Evolutionary conservation across 2,113 vertebrate genomes (phyloP).

Genomic region (Xerus inauris): DNA sequence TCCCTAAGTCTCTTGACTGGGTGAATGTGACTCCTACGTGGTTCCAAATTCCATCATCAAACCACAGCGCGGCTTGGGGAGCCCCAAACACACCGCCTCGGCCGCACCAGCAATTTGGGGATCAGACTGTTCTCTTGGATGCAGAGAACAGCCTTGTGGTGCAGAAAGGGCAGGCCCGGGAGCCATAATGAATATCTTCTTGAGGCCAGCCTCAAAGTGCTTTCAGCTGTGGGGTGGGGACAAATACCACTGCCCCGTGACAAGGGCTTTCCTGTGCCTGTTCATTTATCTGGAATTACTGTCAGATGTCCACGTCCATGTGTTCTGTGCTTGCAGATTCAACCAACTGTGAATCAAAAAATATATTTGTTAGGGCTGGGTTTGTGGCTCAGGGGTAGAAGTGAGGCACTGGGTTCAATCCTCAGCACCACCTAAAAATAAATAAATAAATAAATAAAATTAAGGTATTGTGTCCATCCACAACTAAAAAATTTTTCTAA

Average conservation of each 20-base stretch:
- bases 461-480: no score
- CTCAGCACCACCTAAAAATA: no score
- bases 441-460: no score
- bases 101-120: background rate
- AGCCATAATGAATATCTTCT: background rate
- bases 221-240: background rate
- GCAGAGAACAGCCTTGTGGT: background rate
- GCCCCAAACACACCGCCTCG: background rate
- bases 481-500: no score
- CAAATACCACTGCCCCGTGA: fast-evolving
- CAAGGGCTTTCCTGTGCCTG: background rate
- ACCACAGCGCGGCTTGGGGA: background rate
- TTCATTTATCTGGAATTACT: background rate
- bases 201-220: background rate
- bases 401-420: no score
- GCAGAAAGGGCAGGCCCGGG: background rate
- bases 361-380: no score
- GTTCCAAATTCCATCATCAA: background rate
- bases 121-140: background rate
- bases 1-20: background rate
- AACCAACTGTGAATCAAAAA: no score
- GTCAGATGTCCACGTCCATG: background rate
- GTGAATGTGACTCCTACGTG: background rate
- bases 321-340: background rate
- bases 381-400: no score